These are phyloP conservation scores for Hydractinia symbiolongicarpus DNA, from an alignment of 30 jellyfish, hydroid and myxozoan species.

Conservation along the genomic window DNA sequence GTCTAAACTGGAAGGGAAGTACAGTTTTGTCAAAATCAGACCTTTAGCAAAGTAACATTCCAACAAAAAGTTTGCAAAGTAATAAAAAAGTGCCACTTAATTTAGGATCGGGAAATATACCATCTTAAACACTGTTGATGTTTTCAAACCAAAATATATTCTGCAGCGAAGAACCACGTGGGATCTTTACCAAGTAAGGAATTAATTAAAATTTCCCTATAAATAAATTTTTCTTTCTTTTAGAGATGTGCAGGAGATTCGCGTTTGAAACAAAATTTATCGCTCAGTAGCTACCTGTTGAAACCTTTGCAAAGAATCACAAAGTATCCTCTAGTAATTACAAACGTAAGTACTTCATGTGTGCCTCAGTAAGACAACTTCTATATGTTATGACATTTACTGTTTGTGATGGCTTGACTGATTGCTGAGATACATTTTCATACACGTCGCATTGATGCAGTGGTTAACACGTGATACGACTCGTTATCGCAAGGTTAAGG, in stretches of 20 bases:
- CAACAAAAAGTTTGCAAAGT: background rate
- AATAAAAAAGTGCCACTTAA: background rate
- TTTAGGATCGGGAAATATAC: no score
- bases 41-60: background rate
- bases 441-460: background rate
- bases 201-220: no score
- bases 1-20: no score
- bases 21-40: background rate
- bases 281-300: constrained; percentile 80
- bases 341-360: constrained; percentile 47
- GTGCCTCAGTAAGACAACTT: background rate
- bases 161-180: no score
- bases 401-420: no score
- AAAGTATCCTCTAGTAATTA: constrained; percentile 75
- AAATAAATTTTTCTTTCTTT: background rate
- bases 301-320: constrained; percentile 94
- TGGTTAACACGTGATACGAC: no score
- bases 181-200: no score
- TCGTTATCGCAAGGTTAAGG: no score
- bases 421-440: background rate
- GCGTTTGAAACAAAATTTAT: constrained; percentile 81
- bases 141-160: no score
- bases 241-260: constrained; percentile 98
- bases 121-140: no score
- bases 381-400: no score